These are phyloP conservation scores for Strigamia crassipes DNA, from an alignment of 2,888 invertebrate genomes.

Conservation along the genomic window DNA sequence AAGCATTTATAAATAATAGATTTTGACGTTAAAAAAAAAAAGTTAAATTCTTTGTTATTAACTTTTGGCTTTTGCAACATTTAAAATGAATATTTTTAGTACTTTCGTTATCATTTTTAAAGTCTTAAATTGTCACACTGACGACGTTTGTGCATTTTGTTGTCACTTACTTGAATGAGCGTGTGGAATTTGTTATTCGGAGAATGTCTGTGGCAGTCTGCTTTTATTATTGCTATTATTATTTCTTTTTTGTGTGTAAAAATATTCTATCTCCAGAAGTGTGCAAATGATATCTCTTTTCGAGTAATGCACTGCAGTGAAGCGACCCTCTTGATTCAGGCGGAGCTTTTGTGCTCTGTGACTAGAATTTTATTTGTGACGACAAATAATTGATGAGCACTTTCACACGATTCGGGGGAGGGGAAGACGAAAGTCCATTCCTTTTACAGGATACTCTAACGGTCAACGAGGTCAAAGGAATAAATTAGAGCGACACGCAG, in stretches of 20 bases:
- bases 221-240: neutral
- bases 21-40: too few relatives aligned
- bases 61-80: too few relatives aligned
- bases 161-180: neutral
- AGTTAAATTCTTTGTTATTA: too few relatives aligned
- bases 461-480: conserved; percentile 8
- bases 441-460: neutral
- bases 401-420: neutral
- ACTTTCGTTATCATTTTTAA: too few relatives aligned
- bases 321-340: conserved; percentile 4
- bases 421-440: neutral
- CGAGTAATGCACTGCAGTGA: neutral
- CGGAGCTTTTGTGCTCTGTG: conserved; percentile 10
- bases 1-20: neutral
- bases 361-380: neutral
- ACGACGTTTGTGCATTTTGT: neutral
- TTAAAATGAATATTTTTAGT: too few relatives aligned
- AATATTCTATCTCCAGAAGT: neutral
- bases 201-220: neutral
- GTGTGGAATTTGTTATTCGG: neutral
- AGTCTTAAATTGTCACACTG: too few relatives aligned
- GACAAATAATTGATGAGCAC: conserved; percentile 30
- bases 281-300: conserved; percentile 1
- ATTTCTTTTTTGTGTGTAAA: neutral
- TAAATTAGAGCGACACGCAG: neutral